phyloP scores from a whole-genome alignment of 2,888 invertebrate genomes.

The Agrotis segetum region DNA sequence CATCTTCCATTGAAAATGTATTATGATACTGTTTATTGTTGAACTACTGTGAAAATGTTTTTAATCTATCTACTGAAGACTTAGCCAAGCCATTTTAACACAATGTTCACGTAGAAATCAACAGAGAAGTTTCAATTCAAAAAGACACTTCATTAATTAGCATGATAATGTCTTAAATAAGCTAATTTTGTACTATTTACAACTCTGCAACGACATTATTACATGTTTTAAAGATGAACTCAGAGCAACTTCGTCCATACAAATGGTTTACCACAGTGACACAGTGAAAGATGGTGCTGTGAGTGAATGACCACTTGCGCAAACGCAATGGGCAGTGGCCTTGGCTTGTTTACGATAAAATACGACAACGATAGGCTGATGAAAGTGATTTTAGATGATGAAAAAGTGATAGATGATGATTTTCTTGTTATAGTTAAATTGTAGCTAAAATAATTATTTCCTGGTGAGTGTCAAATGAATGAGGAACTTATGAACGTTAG shows the following conservation, averaged over 20 bases:
- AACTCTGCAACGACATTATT: constrained; percentile 33
- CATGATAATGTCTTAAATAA: background rate
- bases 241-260: constrained; percentile 42
- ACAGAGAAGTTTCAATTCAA: background rate
- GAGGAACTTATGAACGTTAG: background rate
- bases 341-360: constrained; percentile 63
- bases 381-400: constrained; percentile 18
- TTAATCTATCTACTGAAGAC: background rate
- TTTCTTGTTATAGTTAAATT: too few species aligned
- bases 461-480: background rate
- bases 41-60: too few species aligned
- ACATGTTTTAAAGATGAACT: constrained; percentile 56
- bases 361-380: constrained; percentile 28
- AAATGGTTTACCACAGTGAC: constrained; percentile 57
- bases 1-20: too few species aligned
- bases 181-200: constrained; percentile 1
- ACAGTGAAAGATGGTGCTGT: constrained; percentile 47
- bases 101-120: background rate
- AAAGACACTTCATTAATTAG: background rate
- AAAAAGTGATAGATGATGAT: background rate
- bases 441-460: constrained; percentile 6
- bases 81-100: background rate
- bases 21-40: too few species aligned
- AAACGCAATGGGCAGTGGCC: constrained; percentile 58
- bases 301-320: constrained; percentile 69